Base-by-base conservation (phyloP, 2,888 invertebrate genomes). In the Dascillus cervinus region DNA sequence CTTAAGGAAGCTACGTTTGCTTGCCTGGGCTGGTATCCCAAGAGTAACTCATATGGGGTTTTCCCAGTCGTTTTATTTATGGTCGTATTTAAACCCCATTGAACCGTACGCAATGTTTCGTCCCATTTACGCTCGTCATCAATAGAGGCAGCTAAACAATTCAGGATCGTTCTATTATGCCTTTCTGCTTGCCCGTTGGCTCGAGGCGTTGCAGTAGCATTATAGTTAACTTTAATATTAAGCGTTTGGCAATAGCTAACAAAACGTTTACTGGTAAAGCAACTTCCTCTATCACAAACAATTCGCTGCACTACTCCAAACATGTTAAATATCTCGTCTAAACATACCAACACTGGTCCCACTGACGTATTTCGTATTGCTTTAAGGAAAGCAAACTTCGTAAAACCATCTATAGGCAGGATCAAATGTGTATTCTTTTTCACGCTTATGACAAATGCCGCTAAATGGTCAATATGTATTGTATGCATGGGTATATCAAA, bases 331-430 rank as follows among this genome's bases (percentile, higher is more conserved):
- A 31, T 3, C 11, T 25, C 3, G 5, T 9, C 21, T 13, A 31
- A 11, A 3, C 12, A 4, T 11, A n/a, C 12, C 5, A 12, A 13
- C 10, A 31, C 31, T 5, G 9, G 13, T 25, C 13, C 12, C 2
- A 10, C 12, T 11, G 17, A 25, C 8, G 10, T 11, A 17, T 24
- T 12, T 2, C 17, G 14, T 12, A 31, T 25, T 11, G 31, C 13
- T 31, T 31, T 20, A 6, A 31, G 12, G 3, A 31, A 6, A 3
- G 49, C 37, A 44, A 54, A 59, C 38, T 57, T 58, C 5, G 55
- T 58, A 34, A 56, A 58, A 2, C 43, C 49, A 32, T 56, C 56
- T 8, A 56, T 51, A 0, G 37, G 26, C 0, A 57, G 52, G 3
- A 57, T 37, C 5, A 56, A 26, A 25, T 56, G 53, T 20, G 23